Evolutionary conservation across 30 jellyfish, hydroid and myxozoan species (phyloP), one percentile per base, ranked within the genome.

Genomic region (Chironex yamaguchii): DNA sequence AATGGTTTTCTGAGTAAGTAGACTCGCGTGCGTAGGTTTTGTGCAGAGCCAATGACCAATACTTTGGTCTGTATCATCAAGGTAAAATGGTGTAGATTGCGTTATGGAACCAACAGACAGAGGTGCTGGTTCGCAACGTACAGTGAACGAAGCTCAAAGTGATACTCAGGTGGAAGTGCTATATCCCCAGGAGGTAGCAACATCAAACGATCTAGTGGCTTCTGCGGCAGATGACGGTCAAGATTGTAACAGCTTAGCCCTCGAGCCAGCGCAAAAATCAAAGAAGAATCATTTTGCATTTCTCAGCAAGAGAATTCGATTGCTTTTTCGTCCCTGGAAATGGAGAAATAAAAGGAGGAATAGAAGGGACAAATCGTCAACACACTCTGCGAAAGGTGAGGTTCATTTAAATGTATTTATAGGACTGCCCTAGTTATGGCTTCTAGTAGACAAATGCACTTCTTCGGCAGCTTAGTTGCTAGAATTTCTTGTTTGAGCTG

Each of bases 321-420:
- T 90, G 32, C 11, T 90, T 23, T 76, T 90, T 33, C 75, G 91
- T 28, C 97, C 97, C 23, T 90, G 97, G 97, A 90, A 81, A 64
- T 90, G 97, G 97, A 79, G 92, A 17, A 90, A 91, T 32, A 90
- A 83, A 76, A 54, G 79, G 33, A 90, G 62, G 27, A 42, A 84
- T 13, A 83, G 65, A 26, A 83, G 81, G 28, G n/a, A 63, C 0
- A 33, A 58, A 30, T 26, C 9, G 58, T 42, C 58, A n/a, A n/a
- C n/a, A n/a, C n/a, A n/a, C n/a, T n/a, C n/a, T n/a, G n/a, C n/a
- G n/a, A n/a, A n/a, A n/a, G n/a, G n/a, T n/a, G n/a, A n/a, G n/a
- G n/a, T n/a, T n/a, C n/a, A n/a, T n/a, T n/a, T n/a, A n/a, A n/a
- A n/a, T n/a, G n/a, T n/a, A n/a, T n/a, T n/a, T n/a, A n/a, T n/a